A percentile compares a stretch with the other conserved stretches of the same genome.
These are phyloP conservation scores for Rutpela maculata DNA, from an alignment of 2,888 invertebrate species.

Conservation along the genomic window DNA sequence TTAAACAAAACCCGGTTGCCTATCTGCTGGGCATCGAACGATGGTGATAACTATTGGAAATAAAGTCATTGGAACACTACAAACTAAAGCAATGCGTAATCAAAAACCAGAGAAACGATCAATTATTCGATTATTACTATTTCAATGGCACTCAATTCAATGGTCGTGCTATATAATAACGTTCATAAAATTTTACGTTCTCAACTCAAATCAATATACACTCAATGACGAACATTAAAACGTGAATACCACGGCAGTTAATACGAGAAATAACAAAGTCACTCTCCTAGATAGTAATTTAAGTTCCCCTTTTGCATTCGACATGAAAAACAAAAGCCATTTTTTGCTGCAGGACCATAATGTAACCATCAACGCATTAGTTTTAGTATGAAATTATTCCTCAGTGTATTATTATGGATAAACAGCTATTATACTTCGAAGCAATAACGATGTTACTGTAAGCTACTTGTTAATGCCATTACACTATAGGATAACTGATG, in stretches of 20 bases:
- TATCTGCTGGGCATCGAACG: conserved; percentile 24
- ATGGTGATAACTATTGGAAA: conserved; percentile 45
- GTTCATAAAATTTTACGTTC: conserved; percentile 71
- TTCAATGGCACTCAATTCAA: conserved; percentile 69
- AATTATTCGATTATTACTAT: conserved; percentile 70
- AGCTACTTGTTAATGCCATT: neutral
- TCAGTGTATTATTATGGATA: conserved; percentile 57
- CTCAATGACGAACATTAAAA: conserved; percentile 66
- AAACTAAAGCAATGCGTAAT: conserved; percentile 65
- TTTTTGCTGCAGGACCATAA: conserved; percentile 53
- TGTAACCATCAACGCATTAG: conserved; percentile 56
- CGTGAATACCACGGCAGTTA: conserved; percentile 64
- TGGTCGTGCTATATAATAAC: conserved; percentile 70
- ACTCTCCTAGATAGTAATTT: conserved; percentile 34
- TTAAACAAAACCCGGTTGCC: conserved; percentile 5
- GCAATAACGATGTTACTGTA: conserved; percentile 26
- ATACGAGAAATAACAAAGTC: conserved; percentile 63
- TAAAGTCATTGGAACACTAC: conserved; percentile 59
- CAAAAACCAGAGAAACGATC: conserved; percentile 68
- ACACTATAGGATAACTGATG: neutral
- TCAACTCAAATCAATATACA: conserved; percentile 69
- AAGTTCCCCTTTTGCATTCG: conserved; percentile 36
- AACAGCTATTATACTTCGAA: conserved; percentile 48
- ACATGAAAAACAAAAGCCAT: conserved; percentile 56
- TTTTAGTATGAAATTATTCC: conserved; percentile 52